These are phyloP conservation scores for Trichosurus vulpecula DNA, from an alignment of 2,797 vertebrate genomes.

Conservation along the genomic window DNA sequence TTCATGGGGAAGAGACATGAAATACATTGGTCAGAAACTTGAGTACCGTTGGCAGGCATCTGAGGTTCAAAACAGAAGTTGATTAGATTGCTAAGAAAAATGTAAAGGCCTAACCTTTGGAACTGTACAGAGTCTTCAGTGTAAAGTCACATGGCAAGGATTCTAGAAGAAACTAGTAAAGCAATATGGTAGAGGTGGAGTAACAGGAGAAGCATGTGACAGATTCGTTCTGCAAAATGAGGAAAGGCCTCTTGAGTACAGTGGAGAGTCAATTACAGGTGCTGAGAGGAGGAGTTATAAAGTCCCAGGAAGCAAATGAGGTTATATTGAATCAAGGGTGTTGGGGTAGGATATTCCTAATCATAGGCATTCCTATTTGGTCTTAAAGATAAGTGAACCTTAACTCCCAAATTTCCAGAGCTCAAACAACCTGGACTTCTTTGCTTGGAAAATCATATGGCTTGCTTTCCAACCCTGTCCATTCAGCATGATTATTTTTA, in stretches of 20 bases:
- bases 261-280: not conserved
- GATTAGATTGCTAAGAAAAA: not conserved
- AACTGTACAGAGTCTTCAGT: not conserved
- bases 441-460: not conserved
- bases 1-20: not conserved
- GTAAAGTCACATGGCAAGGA: not conserved
- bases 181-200: not conserved
- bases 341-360: not conserved
- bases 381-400: not conserved
- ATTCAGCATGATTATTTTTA: not conserved
- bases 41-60: not conserved
- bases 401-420: not conserved
- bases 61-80: not conserved
- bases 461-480: not conserved
- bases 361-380: not conserved
- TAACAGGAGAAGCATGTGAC: not conserved
- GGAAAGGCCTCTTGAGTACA: not conserved
- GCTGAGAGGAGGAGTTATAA: not conserved
- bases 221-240: not conserved
- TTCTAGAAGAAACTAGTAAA: not conserved
- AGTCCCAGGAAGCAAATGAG: not conserved
- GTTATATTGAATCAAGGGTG: not conserved
- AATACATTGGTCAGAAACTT: not conserved
- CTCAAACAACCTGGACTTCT: not conserved
- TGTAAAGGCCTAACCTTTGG: not conserved